Conservation (phyloP, 2,113 vertebrate species). For the Caranx melampygus region DNA sequence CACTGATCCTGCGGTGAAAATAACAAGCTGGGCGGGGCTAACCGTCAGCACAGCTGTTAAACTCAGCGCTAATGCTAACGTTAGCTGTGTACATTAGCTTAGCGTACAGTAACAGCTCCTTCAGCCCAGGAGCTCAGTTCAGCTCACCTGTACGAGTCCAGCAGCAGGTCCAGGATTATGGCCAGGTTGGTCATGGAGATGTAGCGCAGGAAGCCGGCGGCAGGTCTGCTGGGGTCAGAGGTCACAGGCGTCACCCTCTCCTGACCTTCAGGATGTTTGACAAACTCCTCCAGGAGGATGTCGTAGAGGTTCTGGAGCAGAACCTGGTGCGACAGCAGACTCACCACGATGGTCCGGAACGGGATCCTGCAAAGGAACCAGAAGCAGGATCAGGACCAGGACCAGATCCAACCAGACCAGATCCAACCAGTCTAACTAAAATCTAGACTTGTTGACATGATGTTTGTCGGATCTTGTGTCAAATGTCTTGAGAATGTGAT, state of each 20-base stretch:
- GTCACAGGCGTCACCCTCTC: slow-evolving; percentile 83
- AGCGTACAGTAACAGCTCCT: no score
- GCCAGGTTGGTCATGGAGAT: slow-evolving; percentile 98
- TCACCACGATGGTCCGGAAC: slow-evolving; percentile 96
- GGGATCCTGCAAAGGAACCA: slow-evolving; percentile 87
- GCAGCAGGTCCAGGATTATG: slow-evolving; percentile 95
- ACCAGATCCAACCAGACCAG: no score
- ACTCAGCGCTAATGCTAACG: no score
- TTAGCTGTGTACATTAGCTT: no score
- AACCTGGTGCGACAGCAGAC: slow-evolving; percentile 96
- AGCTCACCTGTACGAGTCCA: slow-evolving; percentile 90
- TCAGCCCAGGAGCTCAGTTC: background rate
- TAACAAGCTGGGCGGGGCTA: no score
- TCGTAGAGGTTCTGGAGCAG: slow-evolving; percentile 96
- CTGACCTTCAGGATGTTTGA: slow-evolving; percentile 87
- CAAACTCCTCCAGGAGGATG: slow-evolving; percentile 95
- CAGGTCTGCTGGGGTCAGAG: slow-evolving; percentile 85
- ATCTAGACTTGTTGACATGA: no score
- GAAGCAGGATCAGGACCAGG: background rate
- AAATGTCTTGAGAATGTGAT: no score
- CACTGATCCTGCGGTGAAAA: no score
- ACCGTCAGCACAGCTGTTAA: no score
- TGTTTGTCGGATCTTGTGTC: no score
- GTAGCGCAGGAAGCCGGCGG: slow-evolving; percentile 94
- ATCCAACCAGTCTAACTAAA: no score